Evolutionary conservation across 2,797 vertebrate species (phyloP).

Genomic region (Dermochelys coriacea): DNA sequence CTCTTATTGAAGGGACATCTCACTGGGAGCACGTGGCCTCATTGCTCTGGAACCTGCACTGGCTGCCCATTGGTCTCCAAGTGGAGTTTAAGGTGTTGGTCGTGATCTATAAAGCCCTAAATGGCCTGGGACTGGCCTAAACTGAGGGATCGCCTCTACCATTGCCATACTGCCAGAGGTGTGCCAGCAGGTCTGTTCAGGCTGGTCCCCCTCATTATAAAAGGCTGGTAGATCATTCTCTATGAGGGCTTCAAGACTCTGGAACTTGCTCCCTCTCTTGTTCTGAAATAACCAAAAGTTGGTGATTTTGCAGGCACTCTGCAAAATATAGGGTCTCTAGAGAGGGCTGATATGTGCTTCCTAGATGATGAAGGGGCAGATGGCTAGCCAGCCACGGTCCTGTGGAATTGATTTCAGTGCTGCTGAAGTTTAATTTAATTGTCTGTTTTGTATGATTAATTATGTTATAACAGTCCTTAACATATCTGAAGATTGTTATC

Average conservation of each 20-base stretch:
- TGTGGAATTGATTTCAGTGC: too few relatives aligned
- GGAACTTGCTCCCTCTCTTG: not conserved
- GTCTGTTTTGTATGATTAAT: too few relatives aligned
- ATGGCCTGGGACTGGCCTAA: not conserved
- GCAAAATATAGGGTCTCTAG: not conserved
- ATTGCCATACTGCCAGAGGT: not conserved
- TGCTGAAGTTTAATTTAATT: too few relatives aligned
- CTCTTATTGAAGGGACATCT: not conserved
- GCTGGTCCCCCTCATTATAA: not conserved
- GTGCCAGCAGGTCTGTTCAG: not conserved
- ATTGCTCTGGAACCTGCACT: not conserved
- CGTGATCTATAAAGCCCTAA: not conserved
- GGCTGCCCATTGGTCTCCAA: not conserved
- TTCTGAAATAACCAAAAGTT: not conserved
- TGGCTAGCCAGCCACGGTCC: too few relatives aligned
- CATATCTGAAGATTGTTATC: not conserved
- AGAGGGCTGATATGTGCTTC: not conserved
- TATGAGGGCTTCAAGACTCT: not conserved
- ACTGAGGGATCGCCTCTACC: not conserved
- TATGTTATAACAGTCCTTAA: not conserved
- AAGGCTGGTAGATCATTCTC: not conserved
- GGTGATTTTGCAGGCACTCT: not conserved
- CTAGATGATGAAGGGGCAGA: not conserved
- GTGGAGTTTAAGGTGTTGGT: not conserved
- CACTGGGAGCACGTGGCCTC: not conserved